Evolutionary conservation across 1,140 invertebrate genomes (phyloP).

Genomic region (Doryteuthis pealeii): DNA sequence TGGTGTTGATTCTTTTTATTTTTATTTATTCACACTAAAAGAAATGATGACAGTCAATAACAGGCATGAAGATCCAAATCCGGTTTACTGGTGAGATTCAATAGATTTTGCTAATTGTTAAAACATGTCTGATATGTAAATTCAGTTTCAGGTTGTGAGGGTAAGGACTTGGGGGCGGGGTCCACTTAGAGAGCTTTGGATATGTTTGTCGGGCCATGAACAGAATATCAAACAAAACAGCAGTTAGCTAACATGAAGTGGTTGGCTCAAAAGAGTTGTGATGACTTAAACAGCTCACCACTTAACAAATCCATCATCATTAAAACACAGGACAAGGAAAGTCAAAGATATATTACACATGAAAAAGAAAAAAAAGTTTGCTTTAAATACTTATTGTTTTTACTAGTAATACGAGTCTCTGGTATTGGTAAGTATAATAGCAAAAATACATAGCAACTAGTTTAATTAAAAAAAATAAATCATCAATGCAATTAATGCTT

Average conservation of each 20-base stretch:
- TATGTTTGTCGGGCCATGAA: background rate
- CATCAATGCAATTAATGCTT: too few relatives aligned
- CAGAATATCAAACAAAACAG: background rate
- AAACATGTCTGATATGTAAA: background rate
- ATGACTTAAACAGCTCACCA: background rate
- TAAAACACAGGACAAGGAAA: too few relatives aligned
- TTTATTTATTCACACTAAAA: background rate
- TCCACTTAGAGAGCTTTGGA: background rate
- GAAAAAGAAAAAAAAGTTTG: too few relatives aligned
- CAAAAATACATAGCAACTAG: too few relatives aligned
- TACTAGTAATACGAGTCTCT: too few relatives aligned
- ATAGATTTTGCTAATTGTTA: background rate
- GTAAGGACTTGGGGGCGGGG: background rate
- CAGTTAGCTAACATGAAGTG: background rate
- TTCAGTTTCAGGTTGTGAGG: background rate
- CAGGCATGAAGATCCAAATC: background rate
- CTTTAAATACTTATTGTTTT: too few relatives aligned
- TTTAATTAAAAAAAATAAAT: too few relatives aligned
- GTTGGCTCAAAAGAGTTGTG: background rate
- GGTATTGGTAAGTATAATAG: too few relatives aligned
- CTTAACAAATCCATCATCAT: background rate
- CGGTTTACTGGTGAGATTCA: background rate
- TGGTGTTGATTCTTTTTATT: too few relatives aligned
- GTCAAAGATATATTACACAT: too few relatives aligned
- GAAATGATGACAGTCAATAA: slow-evolving; percentile 6